These are phyloP conservation scores for Nematopogon swammerdamellus DNA, from an alignment of 2,888 invertebrate genomes.

Conservation along the genomic window DNA sequence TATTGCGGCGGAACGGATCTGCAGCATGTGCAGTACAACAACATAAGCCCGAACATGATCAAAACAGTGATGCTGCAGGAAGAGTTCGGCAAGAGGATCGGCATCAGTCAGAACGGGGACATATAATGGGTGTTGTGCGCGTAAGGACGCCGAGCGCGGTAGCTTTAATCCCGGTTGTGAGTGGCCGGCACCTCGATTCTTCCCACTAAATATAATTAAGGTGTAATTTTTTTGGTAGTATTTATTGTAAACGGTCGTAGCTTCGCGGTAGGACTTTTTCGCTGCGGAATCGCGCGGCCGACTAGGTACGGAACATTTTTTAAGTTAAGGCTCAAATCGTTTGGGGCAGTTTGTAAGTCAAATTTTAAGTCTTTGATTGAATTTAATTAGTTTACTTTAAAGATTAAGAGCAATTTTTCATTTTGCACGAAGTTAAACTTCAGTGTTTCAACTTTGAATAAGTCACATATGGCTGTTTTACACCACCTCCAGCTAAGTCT, in stretches of 20 bases:
- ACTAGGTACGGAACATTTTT: too few relatives aligned
- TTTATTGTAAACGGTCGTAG: not conserved
- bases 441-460: too few relatives aligned
- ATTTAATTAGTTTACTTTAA: too few relatives aligned
- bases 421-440: too few relatives aligned
- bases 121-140: constrained; percentile 49
- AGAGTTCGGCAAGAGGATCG: constrained; percentile 51
- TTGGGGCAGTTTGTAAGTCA: too few relatives aligned
- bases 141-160: constrained; percentile 41
- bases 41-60: constrained; percentile 42
- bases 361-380: too few relatives aligned
- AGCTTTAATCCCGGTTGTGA: not conserved
- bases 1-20: constrained; percentile 39
- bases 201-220: not conserved
- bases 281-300: too few relatives aligned
- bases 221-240: not conserved
- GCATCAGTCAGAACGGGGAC: constrained; percentile 53
- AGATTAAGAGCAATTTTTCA: too few relatives aligned
- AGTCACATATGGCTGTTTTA: too few relatives aligned
- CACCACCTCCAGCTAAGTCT: too few relatives aligned
- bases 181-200: not conserved
- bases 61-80: constrained; percentile 54
- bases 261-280: too few relatives aligned
- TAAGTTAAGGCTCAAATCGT: too few relatives aligned
- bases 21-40: constrained; percentile 19